Evolutionary conservation across 2,888 invertebrate species (phyloP).

Genomic region (Eilema caniola): DNA sequence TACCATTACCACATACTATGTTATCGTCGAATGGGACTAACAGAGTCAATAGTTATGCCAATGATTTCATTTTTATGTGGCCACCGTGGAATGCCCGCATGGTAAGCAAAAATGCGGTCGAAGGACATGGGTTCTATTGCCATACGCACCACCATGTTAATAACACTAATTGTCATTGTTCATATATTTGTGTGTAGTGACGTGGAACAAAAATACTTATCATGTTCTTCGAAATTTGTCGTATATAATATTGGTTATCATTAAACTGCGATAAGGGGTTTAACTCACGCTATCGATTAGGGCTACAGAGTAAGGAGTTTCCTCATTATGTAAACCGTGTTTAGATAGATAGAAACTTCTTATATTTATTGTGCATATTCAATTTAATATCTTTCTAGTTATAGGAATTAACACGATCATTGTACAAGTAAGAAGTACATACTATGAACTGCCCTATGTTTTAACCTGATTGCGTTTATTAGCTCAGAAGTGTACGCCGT

Average conservation of each 20-base stretch:
- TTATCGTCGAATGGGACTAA: slow-evolving; percentile 7
- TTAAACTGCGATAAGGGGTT: slow-evolving; percentile 1
- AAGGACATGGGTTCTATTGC: slow-evolving; percentile 42
- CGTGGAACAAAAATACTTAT: slow-evolving; percentile 26
- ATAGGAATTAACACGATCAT: neutral
- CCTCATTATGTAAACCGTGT: neutral
- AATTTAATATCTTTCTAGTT: neutral
- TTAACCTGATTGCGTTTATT: neutral
- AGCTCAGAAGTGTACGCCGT: neutral
- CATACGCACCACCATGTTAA: slow-evolving; percentile 34
- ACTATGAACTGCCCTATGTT: neutral
- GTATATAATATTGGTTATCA: neutral
- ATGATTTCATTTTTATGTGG: slow-evolving; percentile 41
- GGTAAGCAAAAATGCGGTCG: slow-evolving; percentile 43
- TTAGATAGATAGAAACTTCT: neutral
- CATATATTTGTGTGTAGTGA: slow-evolving; percentile 20
- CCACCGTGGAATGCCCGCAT: slow-evolving; percentile 43
- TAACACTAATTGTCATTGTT: slow-evolving; percentile 33
- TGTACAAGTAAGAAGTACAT: neutral
- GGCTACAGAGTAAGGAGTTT: neutral
- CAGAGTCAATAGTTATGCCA: slow-evolving; percentile 39
- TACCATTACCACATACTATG: slow-evolving; percentile 17
- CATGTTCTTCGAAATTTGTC: slow-evolving; percentile 16
- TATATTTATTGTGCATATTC: neutral
- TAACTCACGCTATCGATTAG: slow-evolving; percentile 1